These are phyloP conservation scores for Lasioglossum pauxillum DNA, from an alignment of 2,888 invertebrate genomes.

Conservation along the genomic window DNA sequence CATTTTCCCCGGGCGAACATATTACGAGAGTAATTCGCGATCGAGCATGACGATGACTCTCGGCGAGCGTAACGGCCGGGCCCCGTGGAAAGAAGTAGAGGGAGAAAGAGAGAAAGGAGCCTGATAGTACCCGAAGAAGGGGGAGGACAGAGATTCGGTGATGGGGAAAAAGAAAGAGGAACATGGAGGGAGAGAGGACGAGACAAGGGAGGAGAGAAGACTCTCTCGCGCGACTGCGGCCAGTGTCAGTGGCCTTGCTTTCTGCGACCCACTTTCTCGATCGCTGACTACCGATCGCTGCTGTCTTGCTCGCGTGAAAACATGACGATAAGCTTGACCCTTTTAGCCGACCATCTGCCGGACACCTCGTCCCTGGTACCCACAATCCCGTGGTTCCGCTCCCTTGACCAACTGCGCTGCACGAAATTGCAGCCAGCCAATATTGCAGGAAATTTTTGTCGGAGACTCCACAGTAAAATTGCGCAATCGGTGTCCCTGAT, in stretches of 20 bases:
- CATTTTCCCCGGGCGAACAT: conserved; percentile 68
- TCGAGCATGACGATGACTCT: conserved; percentile 64
- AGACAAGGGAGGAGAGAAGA: conserved; percentile 43
- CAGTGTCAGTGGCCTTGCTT: conserved; percentile 85
- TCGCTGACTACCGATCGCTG: conserved; percentile 52
- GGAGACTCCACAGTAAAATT: not conserved
- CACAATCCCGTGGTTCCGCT: not conserved
- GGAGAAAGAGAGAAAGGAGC: conserved; percentile 27
- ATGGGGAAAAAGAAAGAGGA: conserved; percentile 35
- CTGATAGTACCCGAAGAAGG: not conserved
- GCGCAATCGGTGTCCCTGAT: not conserved
- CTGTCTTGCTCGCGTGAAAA: conserved; percentile 49
- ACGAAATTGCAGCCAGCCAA: not conserved
- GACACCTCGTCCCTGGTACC: not conserved
- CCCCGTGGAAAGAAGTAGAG: conserved; percentile 27
- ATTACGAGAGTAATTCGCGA: conserved; percentile 70
- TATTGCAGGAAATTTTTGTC: not conserved
- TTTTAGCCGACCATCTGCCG: conserved; percentile 9
- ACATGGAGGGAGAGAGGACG: conserved; percentile 36
- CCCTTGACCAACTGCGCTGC: not conserved
- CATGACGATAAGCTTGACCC: not conserved
- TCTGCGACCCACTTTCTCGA: conserved; percentile 84
- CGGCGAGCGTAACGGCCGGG: conserved; percentile 55
- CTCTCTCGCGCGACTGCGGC: conserved; percentile 68
- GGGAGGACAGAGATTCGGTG: conserved; percentile 26